Percentiles rank a stretch among this genome's conserved stretches.
phyloP scores from a whole-genome alignment of 37 sponge, comb jelly and placozoan genomes.

The Diacarnus erythraeanus region DNA sequence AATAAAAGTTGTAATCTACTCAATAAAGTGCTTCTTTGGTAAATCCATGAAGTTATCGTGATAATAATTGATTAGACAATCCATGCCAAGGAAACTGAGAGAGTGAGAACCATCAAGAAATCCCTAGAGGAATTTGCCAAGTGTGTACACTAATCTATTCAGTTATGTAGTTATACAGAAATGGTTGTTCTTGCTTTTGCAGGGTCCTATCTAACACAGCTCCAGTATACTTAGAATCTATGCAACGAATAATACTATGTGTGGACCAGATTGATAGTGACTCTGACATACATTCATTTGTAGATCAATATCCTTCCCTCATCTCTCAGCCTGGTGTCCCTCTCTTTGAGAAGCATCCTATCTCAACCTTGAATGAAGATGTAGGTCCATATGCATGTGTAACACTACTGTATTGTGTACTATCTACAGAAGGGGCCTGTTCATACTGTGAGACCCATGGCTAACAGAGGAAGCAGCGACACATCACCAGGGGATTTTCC shows the following conservation, averaged over 20 bases:
- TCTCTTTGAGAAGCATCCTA: slow-evolving; percentile 9
- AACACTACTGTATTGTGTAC: not conserved
- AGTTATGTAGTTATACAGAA: no score
- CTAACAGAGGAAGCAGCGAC: not conserved
- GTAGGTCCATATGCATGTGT: not conserved
- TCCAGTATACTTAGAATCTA: slow-evolving; percentile 84
- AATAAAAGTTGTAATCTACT: no score
- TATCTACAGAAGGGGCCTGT: not conserved
- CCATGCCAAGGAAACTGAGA: slow-evolving; percentile 47
- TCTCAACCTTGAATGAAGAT: not conserved
- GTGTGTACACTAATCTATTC: slow-evolving; percentile 37
- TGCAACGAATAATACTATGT: slow-evolving; percentile 72
- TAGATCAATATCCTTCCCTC: slow-evolving; percentile 41
- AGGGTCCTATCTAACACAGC: slow-evolving; percentile 90
- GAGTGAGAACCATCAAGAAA: slow-evolving; percentile 56
- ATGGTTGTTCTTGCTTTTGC: not conserved
- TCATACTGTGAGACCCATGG: not conserved
- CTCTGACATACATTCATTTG: slow-evolving; percentile 74
- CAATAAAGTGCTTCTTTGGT: no score
- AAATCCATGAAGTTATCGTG: no score
- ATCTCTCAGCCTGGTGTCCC: slow-evolving; percentile 2
- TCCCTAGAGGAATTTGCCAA: slow-evolving; percentile 66
- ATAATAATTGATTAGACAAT: slow-evolving; percentile 16
- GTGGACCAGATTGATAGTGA: slow-evolving; percentile 72
- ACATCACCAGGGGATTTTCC: not conserved